Evolutionary conservation across 2,113 vertebrate species (phyloP), one percentile per base, ranked within the genome.

Genomic region (Apaloderma vittatum): DNA sequence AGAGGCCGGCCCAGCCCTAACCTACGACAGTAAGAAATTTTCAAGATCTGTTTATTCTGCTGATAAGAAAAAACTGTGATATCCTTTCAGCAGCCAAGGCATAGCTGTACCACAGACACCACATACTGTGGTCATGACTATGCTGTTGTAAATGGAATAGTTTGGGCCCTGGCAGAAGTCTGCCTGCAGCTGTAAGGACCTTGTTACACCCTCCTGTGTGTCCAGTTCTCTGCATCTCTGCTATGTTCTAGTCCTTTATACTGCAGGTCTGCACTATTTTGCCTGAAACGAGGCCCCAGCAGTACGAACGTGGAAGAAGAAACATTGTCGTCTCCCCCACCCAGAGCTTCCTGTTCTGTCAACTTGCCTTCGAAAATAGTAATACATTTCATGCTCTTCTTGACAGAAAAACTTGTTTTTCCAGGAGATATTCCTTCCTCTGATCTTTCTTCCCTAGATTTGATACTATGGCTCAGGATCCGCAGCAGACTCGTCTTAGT

Each of bases 401-500:
- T 92, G 76, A 81, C 21, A 83, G 88, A 78, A 86, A 72, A 86
- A 3, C 71, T 52, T 84, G 74, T 95, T 62, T 93, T 94, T 91
- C 94, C 96, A 23, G 90, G 73, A 58, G 95, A 94, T 80, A 34
- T 11, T 83, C 90, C 90, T 62, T 91, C 74, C 63, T 97, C 86
- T 82, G 70, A 48, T 51, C 57, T 79, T 79, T 84, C 63, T 72
- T 94, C 93, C 67, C 67, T 71, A 43, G 89, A 46, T 72, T 93
- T 96, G 63, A 73, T 54, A 37, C 43, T 55, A 19, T 65, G 83
- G 45, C 76, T 96, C 71, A 94, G 92, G 40, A 95, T 97, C 85
- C 96, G 94, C 49, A 98, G 98, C 65, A 98, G 93, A 76, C 98
- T 98, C 3, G 98, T 97, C 85, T 89, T 98, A 62, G 98, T 98